Evolutionary conservation across 1,140 invertebrate species (phyloP).

Genomic region (Nymphalis io): DNA sequence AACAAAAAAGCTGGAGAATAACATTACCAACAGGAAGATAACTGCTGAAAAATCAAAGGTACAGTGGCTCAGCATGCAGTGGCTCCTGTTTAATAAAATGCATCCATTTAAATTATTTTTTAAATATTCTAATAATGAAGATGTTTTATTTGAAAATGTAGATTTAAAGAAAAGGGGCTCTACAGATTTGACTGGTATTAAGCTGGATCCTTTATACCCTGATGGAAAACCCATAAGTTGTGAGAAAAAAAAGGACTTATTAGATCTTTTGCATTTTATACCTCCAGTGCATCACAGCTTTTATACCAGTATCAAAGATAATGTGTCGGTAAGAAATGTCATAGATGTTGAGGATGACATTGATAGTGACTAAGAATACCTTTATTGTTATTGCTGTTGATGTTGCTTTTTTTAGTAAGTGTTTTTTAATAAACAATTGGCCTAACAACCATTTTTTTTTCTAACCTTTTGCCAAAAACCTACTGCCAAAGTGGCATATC

Average conservation of each 20-base stretch:
- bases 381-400: constrained; percentile 23
- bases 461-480: background rate
- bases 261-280: constrained; percentile 22
- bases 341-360: constrained; percentile 27
- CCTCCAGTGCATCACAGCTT: constrained; percentile 25
- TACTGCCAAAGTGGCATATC: background rate
- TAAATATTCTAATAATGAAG: constrained; percentile 27
- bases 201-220: constrained; percentile 29
- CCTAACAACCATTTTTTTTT: constrained; percentile 8
- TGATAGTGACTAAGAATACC: constrained; percentile 22
- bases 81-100: constrained; percentile 14
- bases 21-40: constrained; percentile 27
- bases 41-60: constrained; percentile 20
- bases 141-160: constrained; percentile 16
- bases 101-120: constrained; percentile 22
- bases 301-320: constrained; percentile 23
- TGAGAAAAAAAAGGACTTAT: constrained; percentile 33
- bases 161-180: constrained; percentile 21
- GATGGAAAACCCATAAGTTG: constrained; percentile 25
- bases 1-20: constrained; percentile 14
- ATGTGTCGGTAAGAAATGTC: constrained; percentile 24
- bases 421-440: constrained; percentile 4
- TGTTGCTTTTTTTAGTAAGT: constrained; percentile 20
- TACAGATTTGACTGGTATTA: constrained; percentile 19
- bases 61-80: constrained; percentile 24